Conservation (phyloP, 2,113 vertebrate species). For the Pristiophorus japonicus region DNA sequence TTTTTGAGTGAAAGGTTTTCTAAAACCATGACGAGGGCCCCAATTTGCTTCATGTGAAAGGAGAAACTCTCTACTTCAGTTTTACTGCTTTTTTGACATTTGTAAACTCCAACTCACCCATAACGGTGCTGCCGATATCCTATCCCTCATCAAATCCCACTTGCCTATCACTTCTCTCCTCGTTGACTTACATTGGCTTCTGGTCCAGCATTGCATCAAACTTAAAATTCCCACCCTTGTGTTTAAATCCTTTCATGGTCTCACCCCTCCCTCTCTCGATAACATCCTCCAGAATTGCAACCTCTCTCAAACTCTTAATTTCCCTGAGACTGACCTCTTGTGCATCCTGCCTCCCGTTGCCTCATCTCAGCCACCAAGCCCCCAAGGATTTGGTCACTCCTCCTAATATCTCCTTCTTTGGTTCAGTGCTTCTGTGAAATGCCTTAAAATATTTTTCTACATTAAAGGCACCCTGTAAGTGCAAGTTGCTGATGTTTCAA, state of each 20-base stretch:
- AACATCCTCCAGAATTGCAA: not conserved
- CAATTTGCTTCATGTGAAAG: not conserved
- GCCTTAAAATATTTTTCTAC: not conserved
- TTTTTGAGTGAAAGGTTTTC: not conserved
- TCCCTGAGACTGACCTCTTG: not conserved
- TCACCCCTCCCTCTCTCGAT: not conserved
- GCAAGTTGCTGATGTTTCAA: not conserved
- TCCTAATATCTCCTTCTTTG: not conserved
- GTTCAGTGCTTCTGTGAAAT: not conserved
- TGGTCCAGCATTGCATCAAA: not conserved
- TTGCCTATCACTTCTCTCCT: not conserved
- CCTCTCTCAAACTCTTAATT: not conserved
- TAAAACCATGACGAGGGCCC: not conserved
- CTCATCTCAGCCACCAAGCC: not conserved
- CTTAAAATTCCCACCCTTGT: not conserved
- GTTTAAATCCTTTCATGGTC: not conserved
- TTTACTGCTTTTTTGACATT: too few relatives aligned
- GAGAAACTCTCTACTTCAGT: not conserved
- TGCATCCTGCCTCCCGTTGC: not conserved
- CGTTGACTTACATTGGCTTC: not conserved
- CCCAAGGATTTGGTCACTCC: not conserved
- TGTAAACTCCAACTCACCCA: not conserved
- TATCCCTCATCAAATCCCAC: not conserved
- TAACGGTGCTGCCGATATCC: not conserved
- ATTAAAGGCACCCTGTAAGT: not conserved